Conservation (phyloP, 2,797 vertebrate genomes). For the Sitta carolinensis region DNA sequence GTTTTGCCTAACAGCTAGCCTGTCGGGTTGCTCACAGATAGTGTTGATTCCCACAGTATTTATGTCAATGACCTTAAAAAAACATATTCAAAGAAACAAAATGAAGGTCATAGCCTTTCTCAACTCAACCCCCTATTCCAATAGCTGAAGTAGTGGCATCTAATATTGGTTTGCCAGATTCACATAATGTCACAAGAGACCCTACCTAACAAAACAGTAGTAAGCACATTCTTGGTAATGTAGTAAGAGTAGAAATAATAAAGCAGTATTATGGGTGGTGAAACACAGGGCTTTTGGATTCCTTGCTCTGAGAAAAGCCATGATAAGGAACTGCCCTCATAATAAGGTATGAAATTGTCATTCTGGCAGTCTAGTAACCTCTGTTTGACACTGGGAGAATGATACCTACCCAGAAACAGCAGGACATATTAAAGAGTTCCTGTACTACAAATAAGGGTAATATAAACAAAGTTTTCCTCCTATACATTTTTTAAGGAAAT, state of each 20-base stretch:
- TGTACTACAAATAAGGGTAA: not conserved
- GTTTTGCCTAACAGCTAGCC: not conserved
- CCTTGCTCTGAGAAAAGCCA: not conserved
- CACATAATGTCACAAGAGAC: fast-evolving
- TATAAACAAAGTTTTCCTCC: not conserved
- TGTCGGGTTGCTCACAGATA: not conserved
- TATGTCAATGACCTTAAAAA: not conserved
- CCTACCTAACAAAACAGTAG: not conserved
- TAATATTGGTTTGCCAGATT: not conserved
- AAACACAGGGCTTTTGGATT: not conserved
- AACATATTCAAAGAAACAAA: not conserved
- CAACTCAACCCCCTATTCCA: not conserved
- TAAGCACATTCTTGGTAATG: not conserved
- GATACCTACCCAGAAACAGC: not conserved
- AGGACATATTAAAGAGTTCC: not conserved
- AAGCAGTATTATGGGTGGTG: not conserved
- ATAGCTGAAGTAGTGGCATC: not conserved
- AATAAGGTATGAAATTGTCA: fast-evolving
- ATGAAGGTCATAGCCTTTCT: not conserved
- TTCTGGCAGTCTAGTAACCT: not conserved
- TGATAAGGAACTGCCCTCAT: not conserved
- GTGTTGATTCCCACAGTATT: not conserved
- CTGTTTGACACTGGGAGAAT: not conserved
- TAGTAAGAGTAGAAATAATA: not conserved
- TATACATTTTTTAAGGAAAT: not conserved